A percentile compares a stretch with the other conserved stretches of the same genome.
Conservation (phyloP, 2,113 vertebrate species). For the Malaclemys terrapin region DNA sequence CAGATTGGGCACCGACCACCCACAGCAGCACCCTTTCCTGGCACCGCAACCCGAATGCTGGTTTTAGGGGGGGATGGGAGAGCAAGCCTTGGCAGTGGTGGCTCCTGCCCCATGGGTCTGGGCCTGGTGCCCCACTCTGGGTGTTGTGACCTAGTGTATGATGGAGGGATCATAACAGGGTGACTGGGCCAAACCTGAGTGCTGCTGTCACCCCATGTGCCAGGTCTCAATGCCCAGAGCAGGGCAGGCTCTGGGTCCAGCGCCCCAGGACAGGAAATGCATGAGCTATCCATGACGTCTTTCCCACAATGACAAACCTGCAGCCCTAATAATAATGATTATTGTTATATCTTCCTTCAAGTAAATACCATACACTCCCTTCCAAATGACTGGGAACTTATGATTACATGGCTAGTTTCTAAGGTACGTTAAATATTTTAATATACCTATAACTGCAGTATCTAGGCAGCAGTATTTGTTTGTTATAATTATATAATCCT, state of each 20-base stretch:
- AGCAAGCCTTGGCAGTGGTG: background rate
- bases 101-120: background rate
- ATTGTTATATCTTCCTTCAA: conserved; percentile 8
- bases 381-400: conserved; percentile 52
- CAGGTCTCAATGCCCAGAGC: background rate
- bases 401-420: conserved; percentile 60
- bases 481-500: conserved; percentile 53
- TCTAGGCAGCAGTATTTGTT: conserved; percentile 73
- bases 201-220: background rate
- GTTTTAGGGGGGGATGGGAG: background rate
- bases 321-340: background rate
- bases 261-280: background rate
- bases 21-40: background rate
- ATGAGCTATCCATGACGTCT: background rate
- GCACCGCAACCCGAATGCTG: background rate
- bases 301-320: background rate
- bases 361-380: conserved; percentile 35
- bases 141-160: background rate
- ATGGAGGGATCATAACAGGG: background rate
- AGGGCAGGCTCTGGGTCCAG: background rate
- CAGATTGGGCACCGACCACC: background rate
- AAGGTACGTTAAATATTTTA: conserved; percentile 69
- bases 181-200: background rate
- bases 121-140: background rate
- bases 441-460: conserved; percentile 55